Evolutionary conservation across 2,113 vertebrate genomes (phyloP).

Genomic region (Oenanthe melanoleuca): DNA sequence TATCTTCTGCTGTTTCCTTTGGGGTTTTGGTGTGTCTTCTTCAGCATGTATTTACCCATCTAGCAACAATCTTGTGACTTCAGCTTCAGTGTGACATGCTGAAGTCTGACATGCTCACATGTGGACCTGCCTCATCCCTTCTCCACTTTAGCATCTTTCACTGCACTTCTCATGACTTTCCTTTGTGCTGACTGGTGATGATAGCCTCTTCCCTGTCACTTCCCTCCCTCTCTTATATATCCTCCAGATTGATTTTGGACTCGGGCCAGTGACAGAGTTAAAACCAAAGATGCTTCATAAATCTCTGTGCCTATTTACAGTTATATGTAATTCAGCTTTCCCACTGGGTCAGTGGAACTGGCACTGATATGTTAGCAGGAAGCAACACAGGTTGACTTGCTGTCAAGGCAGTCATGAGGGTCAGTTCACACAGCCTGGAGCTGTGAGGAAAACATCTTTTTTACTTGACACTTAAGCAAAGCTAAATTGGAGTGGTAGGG

Average conservation of each 20-base stretch:
- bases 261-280: not conserved
- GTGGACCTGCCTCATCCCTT: not conserved
- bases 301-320: conserved; percentile 10
- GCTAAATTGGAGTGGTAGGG: not conserved
- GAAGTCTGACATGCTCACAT: not conserved
- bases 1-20: not conserved
- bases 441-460: conserved; percentile 31
- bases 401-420: conserved; percentile 6
- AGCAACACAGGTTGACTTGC: conserved; percentile 7
- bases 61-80: not conserved
- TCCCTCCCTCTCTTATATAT: not conserved
- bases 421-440: conserved; percentile 15
- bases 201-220: conserved; percentile 1
- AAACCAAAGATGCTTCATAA: conserved; percentile 22
- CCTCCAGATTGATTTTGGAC: conserved; percentile 17
- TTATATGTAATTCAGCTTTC: not conserved
- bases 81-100: not conserved
- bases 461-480: conserved; percentile 15
- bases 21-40: not conserved
- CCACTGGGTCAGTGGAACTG: conserved; percentile 13
- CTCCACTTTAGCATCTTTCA: not conserved
- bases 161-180: not conserved
- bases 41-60: not conserved
- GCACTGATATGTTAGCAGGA: not conserved
- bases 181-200: conserved; percentile 7